Percentiles rank a stretch among this genome's conserved stretches.
Conservation (phyloP, 2,797 vertebrate species). For the Notoglanidium macrostoma region DNA sequence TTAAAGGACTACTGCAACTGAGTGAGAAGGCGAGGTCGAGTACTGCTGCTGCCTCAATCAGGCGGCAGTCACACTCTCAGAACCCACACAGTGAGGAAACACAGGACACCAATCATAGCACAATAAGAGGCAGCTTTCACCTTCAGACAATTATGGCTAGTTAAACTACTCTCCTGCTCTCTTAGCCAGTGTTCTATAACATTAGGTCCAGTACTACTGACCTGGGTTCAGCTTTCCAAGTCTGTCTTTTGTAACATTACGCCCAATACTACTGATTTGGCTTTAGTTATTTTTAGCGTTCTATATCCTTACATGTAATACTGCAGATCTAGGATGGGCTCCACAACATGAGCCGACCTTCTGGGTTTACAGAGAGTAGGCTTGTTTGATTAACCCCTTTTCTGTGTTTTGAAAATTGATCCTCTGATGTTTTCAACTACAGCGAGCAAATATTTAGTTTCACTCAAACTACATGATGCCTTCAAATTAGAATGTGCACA, state of each 20-base stretch:
- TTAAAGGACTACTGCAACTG: slow-evolving; percentile 25
- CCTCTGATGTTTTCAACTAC: not conserved
- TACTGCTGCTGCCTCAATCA: slow-evolving; percentile 26
- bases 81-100: slow-evolving; percentile 39
- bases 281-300: slow-evolving; percentile 23
- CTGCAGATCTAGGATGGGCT: slow-evolving; percentile 9
- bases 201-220: not conserved
- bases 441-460: slow-evolving; percentile 19
- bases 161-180: not conserved
- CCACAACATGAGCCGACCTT: not conserved
- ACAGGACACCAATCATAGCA: slow-evolving; percentile 44
- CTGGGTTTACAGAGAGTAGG: slow-evolving; percentile 10
- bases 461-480: slow-evolving; percentile 6
- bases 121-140: slow-evolving; percentile 3
- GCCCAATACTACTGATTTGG: slow-evolving; percentile 18
- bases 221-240: not conserved
- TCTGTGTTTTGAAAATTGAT: slow-evolving; percentile 6
- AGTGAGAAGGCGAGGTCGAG: not conserved
- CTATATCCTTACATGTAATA: slow-evolving; percentile 20
- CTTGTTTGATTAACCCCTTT: not conserved
- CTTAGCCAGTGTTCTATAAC: slow-evolving; percentile 6
- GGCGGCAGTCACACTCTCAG: slow-evolving; percentile 22
- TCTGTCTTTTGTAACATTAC: slow-evolving; percentile 11
- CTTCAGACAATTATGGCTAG: not conserved
- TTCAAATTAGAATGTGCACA: slow-evolving; percentile 12